These are phyloP conservation scores for Dryococelus australis DNA, from an alignment of 2,888 invertebrate genomes.

Conservation along the genomic window DNA sequence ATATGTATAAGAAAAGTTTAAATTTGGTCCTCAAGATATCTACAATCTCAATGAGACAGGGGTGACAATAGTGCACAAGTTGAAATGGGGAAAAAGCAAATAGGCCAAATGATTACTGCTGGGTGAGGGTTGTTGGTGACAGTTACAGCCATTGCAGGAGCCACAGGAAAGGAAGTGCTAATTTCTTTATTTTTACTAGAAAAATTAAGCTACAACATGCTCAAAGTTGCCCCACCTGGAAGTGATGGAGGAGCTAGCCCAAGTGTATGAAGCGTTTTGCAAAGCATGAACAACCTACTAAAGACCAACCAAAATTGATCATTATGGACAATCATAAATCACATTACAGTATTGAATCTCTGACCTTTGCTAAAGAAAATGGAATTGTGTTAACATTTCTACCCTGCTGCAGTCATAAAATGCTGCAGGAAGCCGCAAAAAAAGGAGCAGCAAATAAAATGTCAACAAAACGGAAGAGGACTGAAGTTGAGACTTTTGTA, in stretches of 20 bases:
- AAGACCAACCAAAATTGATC: too few relatives aligned
- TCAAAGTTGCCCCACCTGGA: conserved; percentile 45
- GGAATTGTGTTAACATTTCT: conserved; percentile 51
- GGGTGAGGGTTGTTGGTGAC: conserved; percentile 54
- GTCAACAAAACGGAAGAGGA: too few relatives aligned
- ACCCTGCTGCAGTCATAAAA: conserved; percentile 50
- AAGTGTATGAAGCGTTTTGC: too few relatives aligned
- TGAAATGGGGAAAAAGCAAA: conserved; percentile 49
- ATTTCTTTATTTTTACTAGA: conserved; percentile 54
- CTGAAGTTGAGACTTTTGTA: too few relatives aligned
- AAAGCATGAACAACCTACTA: too few relatives aligned
- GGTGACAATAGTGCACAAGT: conserved; percentile 46
- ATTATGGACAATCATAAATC: too few relatives aligned
- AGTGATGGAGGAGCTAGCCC: too few relatives aligned
- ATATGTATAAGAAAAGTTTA: not conserved
- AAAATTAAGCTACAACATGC: too few relatives aligned
- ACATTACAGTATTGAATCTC: too few relatives aligned
- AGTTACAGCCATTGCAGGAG: conserved; percentile 52
- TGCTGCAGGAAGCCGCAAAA: conserved; percentile 33
- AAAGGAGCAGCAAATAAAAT: too few relatives aligned
- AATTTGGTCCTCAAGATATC: not conserved
- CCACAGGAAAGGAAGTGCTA: conserved; percentile 51
- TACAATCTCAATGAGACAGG: conserved; percentile 45
- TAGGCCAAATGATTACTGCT: conserved; percentile 53
- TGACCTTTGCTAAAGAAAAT: conserved; percentile 49